These are phyloP conservation scores for Gallirallus australis DNA, from an alignment of 2,797 vertebrate genomes.

Conservation along the genomic window DNA sequence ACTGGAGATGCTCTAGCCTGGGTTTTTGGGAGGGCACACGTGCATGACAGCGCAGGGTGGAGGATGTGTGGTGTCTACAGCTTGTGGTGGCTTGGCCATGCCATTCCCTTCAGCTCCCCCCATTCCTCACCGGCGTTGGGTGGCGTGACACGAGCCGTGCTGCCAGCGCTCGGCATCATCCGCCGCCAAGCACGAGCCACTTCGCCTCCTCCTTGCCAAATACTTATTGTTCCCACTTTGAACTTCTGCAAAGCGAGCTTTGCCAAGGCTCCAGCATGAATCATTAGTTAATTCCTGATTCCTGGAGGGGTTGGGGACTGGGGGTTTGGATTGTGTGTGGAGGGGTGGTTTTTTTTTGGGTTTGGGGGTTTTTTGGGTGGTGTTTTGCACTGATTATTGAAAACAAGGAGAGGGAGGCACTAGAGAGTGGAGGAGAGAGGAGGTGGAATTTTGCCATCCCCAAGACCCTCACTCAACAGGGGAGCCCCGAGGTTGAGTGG, in stretches of 20 bases:
- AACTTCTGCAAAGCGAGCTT: slow-evolving; percentile 37
- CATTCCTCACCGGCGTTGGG: neutral
- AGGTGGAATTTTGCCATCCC: neutral
- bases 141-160: neutral
- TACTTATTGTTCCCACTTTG: slow-evolving; percentile 60
- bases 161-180: neutral
- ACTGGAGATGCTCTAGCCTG: neutral
- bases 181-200: neutral
- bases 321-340: no score
- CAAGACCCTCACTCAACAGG: neutral
- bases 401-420: neutral
- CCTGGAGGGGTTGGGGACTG: neutral
- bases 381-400: slow-evolving; percentile 29
- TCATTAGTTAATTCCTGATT: slow-evolving; percentile 68
- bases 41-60: rapidly evolving
- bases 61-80: rapidly evolving
- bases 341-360: neutral
- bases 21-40: neutral
- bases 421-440: neutral
- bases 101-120: neutral
- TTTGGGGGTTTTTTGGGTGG: neutral
- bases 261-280: slow-evolving; percentile 62
- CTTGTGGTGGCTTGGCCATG: neutral
- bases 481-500: neutral
- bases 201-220: slow-evolving; percentile 45